Conservation (phyloP, 2,113 vertebrate genomes). For the Python bivittatus region DNA sequence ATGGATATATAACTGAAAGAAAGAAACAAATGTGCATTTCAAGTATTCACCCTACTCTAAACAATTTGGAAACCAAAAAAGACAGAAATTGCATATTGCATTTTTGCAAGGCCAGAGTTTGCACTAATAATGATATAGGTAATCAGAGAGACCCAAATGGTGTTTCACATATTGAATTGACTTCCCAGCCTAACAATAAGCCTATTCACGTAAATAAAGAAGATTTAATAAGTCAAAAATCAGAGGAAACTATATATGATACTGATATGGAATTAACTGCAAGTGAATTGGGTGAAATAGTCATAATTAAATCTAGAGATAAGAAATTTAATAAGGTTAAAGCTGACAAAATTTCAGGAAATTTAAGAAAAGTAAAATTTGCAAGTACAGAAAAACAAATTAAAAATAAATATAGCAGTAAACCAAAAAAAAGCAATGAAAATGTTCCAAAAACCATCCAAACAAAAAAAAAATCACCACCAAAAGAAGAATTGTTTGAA, state of each 20-base stretch:
- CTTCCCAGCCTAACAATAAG: conserved; percentile 28
- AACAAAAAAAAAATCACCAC: conserved; percentile 20
- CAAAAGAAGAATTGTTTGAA: conserved; percentile 31
- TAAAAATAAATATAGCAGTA: conserved; percentile 53
- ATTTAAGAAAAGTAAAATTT: conserved; percentile 71
- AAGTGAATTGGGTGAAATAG: conserved; percentile 66
- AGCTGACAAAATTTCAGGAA: conserved; percentile 42
- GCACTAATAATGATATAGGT: neutral
- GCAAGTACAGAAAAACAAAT: conserved; percentile 62
- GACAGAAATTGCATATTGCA: conserved; percentile 18
- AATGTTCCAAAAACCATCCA: conserved; percentile 15
- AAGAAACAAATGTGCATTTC: conserved; percentile 45
- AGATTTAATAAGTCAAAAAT: conserved; percentile 37
- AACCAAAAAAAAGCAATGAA: conserved; percentile 41
- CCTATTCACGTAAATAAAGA: neutral
- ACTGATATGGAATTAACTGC: conserved; percentile 77
- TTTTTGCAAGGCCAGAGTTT: neutral
- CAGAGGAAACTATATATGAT: conserved; percentile 73
- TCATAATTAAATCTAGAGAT: conserved; percentile 63
- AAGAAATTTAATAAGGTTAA: conserved; percentile 50
- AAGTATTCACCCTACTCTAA: conserved; percentile 11
- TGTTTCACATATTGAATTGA: neutral
- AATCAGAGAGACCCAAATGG: conserved; percentile 25
- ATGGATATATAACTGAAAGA: conserved; percentile 56
- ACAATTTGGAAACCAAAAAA: conserved; percentile 44